Evolutionary conservation across 2,888 invertebrate genomes (phyloP).

Genomic region (Thumatha senex): DNA sequence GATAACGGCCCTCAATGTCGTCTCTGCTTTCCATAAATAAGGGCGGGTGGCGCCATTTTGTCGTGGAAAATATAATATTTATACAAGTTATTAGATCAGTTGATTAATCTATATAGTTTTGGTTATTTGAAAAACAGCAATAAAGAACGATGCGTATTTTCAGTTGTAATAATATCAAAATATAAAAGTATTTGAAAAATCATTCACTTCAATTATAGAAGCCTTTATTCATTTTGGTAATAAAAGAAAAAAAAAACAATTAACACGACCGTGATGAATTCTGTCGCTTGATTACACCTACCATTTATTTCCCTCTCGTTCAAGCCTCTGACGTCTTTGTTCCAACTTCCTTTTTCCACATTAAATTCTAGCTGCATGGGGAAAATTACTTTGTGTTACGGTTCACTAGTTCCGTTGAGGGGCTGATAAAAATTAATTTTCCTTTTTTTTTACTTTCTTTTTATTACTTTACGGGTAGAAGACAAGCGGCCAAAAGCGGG

Average conservation of each 20-base stretch:
- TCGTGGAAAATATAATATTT: too few relatives aligned
- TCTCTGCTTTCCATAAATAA: too few relatives aligned
- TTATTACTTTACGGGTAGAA: too few relatives aligned
- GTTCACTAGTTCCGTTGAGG: slow-evolving; percentile 20
- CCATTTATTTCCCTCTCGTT: slow-evolving; percentile 20
- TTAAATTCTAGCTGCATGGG: slow-evolving; percentile 16
- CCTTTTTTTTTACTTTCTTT: too few relatives aligned
- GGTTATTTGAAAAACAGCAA: too few relatives aligned
- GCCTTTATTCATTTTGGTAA: not conserved
- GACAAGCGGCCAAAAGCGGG: too few relatives aligned
- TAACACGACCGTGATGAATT: not conserved
- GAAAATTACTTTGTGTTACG: slow-evolving; percentile 28
- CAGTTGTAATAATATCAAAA: too few relatives aligned
- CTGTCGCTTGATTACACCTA: slow-evolving; percentile 18
- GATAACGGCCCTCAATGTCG: too few relatives aligned
- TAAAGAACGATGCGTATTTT: too few relatives aligned
- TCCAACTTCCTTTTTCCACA: slow-evolving; percentile 11
- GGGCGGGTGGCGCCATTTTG: too few relatives aligned
- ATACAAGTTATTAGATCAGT: too few relatives aligned
- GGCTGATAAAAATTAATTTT: slow-evolving; percentile 24
- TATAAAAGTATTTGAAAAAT: not conserved
- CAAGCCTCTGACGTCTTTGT: slow-evolving; percentile 29
- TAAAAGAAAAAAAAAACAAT: slow-evolving; percentile 3
- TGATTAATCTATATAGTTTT: too few relatives aligned
- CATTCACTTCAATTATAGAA: not conserved